Evolutionary conservation across 2,888 invertebrate genomes (phyloP), one percentile per base, ranked within the genome.

Genomic region (Leucania comma): DNA sequence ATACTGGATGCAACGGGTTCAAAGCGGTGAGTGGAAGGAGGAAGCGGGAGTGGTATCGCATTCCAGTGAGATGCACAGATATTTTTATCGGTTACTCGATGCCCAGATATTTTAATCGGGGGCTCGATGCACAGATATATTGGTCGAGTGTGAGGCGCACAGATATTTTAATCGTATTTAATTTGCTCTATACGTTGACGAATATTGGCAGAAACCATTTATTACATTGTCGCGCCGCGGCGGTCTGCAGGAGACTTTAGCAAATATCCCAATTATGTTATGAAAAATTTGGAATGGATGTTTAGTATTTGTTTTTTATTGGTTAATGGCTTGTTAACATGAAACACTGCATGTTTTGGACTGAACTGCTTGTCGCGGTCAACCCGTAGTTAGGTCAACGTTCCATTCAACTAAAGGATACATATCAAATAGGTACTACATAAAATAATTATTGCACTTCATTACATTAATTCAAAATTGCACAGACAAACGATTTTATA

Each of bases 281-380:
- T 29, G 22, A 48, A 48, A 26, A 38, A 42, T 42, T 56, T 20
- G 22, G 22, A 54, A 35, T 38, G 14, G 35, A n/a, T 48, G 42
- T 71, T 53, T 53, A n/a, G n/a, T n/a, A 51, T 22, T 72, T 38
- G 57, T 58, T 57, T 14, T 61, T 38, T 42, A 42, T 70, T 42
- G 17, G 20, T 42, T 70, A 72, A 70, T 70, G 24, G 42, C 8
- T 24, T 24, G 3, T n/a, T 22, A 10, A 35, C 70, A 70, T 62
- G 70, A 72, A 62, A 72, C 17, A 51, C 12, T 72, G 63, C 63
- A 53, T 57, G 29, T 60, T 29, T 56, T 48, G 22, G 72, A 1
- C 32, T 14, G 9, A 51, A 50, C 24, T 22, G 24, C 1, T 51
- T 22, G 8, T 35, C 6, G n/a, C 12, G 50, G 51, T 42, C 8